Evolutionary conservation across 2,888 invertebrate genomes (phyloP).

Genomic region (Ectobius pallidus): DNA sequence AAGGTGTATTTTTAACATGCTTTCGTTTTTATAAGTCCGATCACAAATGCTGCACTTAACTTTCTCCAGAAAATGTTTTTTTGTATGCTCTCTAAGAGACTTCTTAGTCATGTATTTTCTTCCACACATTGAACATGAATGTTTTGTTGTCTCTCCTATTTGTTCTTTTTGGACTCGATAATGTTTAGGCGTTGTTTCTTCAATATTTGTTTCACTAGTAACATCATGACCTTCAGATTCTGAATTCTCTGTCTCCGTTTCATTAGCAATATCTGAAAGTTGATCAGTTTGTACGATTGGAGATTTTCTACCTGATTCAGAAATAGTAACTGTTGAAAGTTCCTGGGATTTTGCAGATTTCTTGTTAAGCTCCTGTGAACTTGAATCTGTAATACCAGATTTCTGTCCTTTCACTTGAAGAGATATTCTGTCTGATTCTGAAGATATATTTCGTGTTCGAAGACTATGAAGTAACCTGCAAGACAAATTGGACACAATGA

Average conservation of each 20-base stretch:
- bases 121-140: constrained; percentile 3
- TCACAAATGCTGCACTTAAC: constrained; percentile 21
- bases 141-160: not conserved
- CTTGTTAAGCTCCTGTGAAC: too few relatives aligned
- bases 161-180: not conserved
- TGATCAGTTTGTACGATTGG: not conserved
- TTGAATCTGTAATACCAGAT: too few relatives aligned
- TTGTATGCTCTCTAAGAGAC: constrained; percentile 19
- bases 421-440: too few relatives aligned
- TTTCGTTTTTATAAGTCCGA: constrained; percentile 14
- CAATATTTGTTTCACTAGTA: not conserved
- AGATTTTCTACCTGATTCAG: not conserved
- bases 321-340: not conserved
- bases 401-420: too few relatives aligned
- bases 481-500: constrained; percentile 1
- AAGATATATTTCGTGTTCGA: not conserved
- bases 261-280: not conserved
- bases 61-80: constrained; percentile 24
- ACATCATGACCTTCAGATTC: not conserved
- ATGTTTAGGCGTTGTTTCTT: not conserved
- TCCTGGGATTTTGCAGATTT: too few relatives aligned
- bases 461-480: not conserved
- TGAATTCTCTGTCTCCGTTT: not conserved
- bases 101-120: constrained; percentile 20
- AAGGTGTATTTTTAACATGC: constrained; percentile 16